A percentile compares a stretch with the other conserved stretches of the same genome.
Evolutionary conservation across 2,888 invertebrate genomes (phyloP).

Genomic region (Drosophila merina): DNA sequence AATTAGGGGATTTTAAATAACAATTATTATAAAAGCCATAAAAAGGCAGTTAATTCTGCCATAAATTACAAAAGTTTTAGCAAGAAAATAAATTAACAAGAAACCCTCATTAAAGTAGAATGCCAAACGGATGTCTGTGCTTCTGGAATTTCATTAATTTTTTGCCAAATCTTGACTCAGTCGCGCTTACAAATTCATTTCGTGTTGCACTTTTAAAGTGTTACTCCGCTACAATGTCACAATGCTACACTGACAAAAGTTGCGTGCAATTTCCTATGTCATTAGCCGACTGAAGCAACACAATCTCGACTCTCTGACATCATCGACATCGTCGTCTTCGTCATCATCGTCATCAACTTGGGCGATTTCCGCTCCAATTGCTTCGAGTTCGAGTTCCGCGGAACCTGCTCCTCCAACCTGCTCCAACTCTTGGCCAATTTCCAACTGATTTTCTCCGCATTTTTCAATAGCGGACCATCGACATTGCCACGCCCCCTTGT

Average conservation of each 20-base stretch:
- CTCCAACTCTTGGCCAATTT: constrained; percentile 12
- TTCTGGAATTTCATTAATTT: not conserved
- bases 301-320: constrained; percentile 33
- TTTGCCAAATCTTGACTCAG: not conserved
- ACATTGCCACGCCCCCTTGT: constrained; percentile 28
- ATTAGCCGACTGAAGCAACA: constrained; percentile 51
- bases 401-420: constrained; percentile 6
- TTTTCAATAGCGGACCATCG: constrained; percentile 40
- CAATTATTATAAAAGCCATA: no score
- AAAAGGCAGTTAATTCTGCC: not conserved
- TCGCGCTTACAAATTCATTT: not conserved
- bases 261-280: constrained; percentile 58
- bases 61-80: not conserved
- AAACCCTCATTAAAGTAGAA: not conserved
- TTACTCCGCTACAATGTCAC: not conserved
- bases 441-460: not conserved
- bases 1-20: no score
- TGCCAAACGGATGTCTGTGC: not conserved
- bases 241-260: constrained; percentile 15
- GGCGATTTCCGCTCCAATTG: constrained; percentile 48
- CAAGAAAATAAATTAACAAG: not conserved
- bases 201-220: not conserved
- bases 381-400: constrained; percentile 5
- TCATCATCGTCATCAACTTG: not conserved
- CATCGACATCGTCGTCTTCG: constrained; percentile 16